Base-by-base conservation (phyloP, 2,888 invertebrate genomes). In the Cepaea hortensis region DNA sequence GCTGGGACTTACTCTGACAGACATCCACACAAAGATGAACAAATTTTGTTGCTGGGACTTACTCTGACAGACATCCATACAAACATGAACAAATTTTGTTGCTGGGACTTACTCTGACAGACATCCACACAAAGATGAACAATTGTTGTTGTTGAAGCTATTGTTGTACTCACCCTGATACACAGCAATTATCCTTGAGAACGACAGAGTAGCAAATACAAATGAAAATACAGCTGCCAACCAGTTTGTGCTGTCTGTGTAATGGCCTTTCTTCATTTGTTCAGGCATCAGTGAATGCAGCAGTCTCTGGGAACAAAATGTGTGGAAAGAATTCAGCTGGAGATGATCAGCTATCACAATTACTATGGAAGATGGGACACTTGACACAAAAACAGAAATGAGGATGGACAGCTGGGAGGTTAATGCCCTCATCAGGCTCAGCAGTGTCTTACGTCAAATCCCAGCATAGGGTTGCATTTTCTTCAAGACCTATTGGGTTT, bases 181-280 rank as follows among this genome's bases (percentile, higher is more conserved):
- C n/a, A 96, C 93, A 20, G 96, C 96, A 75, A 96, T 93, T 61
- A 95, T 95, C 91, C 96, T 94, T 0, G 96, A 96, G 9, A 96
- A 89, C 50, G 96, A 95, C 73, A 96, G 92, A 3, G 95, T 68
- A 86, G 93, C 90, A 89, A 93, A 94, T 18, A 93, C 88, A 18
- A 97, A 96, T 68, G 96, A 95, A 50, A 90, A 89, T 50, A 96
- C 94, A 93, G 97, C 94, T 93, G 97, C 96, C 76, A 98, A 95
- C 91, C 96, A 96, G 85, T 96, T 96, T 0, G 97, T 97, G 91
- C 96, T 96, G 88, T 96, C 96, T 89, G 98, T 95, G 94, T 98
- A 98, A 93, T 97, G 97, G 0, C 94, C 94, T 13, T 79, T 50
- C n/a, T 35, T 80, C 3, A 3, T 61, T n/a, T 68, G 68, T 20